Conservation (phyloP, 2,113 vertebrate genomes). For the Pitta sordida region DNA sequence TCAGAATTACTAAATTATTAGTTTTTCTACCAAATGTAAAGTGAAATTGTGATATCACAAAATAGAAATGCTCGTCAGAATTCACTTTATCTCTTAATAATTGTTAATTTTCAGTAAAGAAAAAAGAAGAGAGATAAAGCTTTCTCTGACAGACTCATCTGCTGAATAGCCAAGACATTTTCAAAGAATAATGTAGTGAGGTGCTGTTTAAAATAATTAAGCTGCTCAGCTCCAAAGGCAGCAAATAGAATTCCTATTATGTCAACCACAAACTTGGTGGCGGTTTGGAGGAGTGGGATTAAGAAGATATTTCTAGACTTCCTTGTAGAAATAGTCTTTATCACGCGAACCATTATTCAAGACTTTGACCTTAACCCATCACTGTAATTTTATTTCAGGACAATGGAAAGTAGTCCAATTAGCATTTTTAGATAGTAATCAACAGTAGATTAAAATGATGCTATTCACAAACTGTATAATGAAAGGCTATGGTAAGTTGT, state of each 20-base stretch:
- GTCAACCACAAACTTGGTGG: background rate
- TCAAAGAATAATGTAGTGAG: background rate
- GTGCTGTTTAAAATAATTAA: background rate
- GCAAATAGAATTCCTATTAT: background rate
- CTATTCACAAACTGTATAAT: background rate
- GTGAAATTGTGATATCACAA: background rate
- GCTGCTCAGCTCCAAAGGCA: background rate
- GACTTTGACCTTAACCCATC: background rate
- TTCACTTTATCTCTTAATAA: background rate
- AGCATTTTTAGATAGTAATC: background rate
- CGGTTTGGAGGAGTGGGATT: background rate
- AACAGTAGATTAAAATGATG: background rate
- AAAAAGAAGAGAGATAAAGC: background rate
- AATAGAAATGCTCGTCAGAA: background rate
- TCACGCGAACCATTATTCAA: background rate
- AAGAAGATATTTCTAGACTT: background rate
- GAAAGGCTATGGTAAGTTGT: background rate
- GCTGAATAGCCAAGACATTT: background rate
- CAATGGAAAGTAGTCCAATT: background rate
- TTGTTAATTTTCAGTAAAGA: background rate
- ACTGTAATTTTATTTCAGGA: background rate
- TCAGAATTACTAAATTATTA: background rate
- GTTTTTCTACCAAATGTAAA: background rate
- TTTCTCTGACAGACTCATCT: background rate
- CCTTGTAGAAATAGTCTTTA: background rate